Percentiles rank a stretch among this genome's conserved stretches.
These are phyloP conservation scores for Zaprionus tsacasi DNA, from an alignment of 1,140 invertebrate species.

Conservation along the genomic window DNA sequence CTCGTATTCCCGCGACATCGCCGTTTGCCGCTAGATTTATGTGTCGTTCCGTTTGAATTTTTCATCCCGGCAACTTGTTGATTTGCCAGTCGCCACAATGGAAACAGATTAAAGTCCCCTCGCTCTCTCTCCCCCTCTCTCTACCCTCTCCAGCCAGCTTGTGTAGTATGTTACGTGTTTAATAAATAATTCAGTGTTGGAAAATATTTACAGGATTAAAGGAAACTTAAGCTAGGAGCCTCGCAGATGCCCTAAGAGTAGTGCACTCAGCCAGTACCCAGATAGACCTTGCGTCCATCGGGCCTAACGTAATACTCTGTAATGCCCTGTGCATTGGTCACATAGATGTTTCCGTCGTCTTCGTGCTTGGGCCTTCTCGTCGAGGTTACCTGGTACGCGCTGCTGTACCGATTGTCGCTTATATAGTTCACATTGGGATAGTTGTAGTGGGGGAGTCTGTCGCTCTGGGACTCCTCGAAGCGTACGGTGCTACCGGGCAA, in stretches of 20 bases:
- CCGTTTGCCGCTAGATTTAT: slow-evolving; percentile 72
- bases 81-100: slow-evolving; percentile 33
- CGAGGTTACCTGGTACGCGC: slow-evolving; percentile 50
- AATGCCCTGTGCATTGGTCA: slow-evolving; percentile 77
- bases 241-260: background rate
- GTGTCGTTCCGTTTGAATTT: slow-evolving; percentile 49
- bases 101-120: slow-evolving; percentile 11
- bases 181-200: slow-evolving; percentile 45
- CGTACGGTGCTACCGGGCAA: slow-evolving; percentile 53
- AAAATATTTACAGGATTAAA: slow-evolving; percentile 41
- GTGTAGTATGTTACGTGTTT: slow-evolving; percentile 54
- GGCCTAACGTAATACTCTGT: slow-evolving; percentile 80
- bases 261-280: slow-evolving; percentile 41
- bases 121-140: too few species aligned
- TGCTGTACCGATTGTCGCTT: slow-evolving; percentile 69
- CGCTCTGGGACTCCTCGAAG: slow-evolving; percentile 31
- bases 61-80: slow-evolving; percentile 58
- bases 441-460: slow-evolving; percentile 40
- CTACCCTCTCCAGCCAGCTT: background rate
- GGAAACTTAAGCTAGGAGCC: slow-evolving; percentile 3
- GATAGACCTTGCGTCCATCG: slow-evolving; percentile 75
- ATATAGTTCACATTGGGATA: slow-evolving; percentile 73
- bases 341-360: slow-evolving; percentile 78
- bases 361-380: slow-evolving; percentile 52
- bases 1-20: slow-evolving; percentile 51